Evolutionary conservation across 2,888 invertebrate species (phyloP).

Genomic region (Lordiphosa fenestrarum): DNA sequence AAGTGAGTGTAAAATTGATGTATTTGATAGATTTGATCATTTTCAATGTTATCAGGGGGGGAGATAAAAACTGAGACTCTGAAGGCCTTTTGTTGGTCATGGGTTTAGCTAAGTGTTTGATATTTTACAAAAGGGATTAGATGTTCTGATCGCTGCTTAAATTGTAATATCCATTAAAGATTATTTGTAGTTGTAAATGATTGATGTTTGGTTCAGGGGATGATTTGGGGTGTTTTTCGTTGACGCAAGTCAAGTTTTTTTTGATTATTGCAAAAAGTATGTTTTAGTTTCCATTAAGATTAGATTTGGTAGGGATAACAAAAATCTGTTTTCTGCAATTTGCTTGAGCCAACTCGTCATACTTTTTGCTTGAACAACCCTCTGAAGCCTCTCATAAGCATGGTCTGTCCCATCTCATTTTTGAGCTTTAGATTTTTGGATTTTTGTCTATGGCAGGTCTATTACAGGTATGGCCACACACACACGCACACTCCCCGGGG

Average conservation of each 20-base stretch:
- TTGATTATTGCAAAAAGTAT: no score
- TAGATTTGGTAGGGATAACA: no score
- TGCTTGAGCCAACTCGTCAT: not conserved
- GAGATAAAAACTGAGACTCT: conserved; percentile 4
- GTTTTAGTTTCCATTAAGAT: not conserved
- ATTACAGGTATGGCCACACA: conserved; percentile 52
- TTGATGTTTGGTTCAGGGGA: not conserved
- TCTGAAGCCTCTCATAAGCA: conserved; percentile 4
- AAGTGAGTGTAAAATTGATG: conserved; percentile 39
- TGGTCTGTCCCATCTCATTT: conserved; percentile 19
- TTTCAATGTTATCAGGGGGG: conserved; percentile 17
- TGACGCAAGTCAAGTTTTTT: no score
- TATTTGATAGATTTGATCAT: conserved; percentile 36
- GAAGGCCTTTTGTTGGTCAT: conserved; percentile 4
- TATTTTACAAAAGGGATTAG: conserved; percentile 9
- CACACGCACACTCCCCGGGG: conserved; percentile 14
- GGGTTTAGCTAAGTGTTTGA: conserved; percentile 1
- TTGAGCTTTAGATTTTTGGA: conserved; percentile 15
- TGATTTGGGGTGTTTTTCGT: no score
- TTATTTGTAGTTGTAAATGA: conserved; percentile 11
- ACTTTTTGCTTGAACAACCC: conserved; percentile 18
- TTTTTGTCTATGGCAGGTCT: conserved; percentile 43
- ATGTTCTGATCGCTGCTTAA: conserved; percentile 7
- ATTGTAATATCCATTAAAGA: conserved; percentile 4
- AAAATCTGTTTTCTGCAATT: no score